phyloP scores from a whole-genome alignment of 2,888 invertebrate species.

The Anarsia innoxiella region DNA sequence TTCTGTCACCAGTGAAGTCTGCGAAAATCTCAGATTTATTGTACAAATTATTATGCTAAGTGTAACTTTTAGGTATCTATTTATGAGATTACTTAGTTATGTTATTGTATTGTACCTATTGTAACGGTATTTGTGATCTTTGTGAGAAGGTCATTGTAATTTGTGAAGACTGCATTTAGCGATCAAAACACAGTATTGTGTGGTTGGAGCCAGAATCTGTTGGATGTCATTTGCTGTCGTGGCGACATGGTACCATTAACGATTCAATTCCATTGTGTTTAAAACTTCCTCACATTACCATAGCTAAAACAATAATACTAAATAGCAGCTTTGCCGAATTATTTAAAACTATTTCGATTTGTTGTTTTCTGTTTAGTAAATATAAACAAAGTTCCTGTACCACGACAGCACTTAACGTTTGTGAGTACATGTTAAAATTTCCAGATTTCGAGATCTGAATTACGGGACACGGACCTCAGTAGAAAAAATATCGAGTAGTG shows the following conservation, averaged over 20 bases:
- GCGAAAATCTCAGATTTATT: conserved; percentile 57
- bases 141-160: conserved; percentile 42
- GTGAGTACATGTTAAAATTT: too few relatives aligned
- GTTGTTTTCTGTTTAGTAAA: too few relatives aligned
- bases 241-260: too few relatives aligned
- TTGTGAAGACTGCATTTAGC: conserved; percentile 68
- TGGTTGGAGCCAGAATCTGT: conserved; percentile 14
- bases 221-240: background rate
- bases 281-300: too few relatives aligned
- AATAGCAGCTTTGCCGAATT: too few relatives aligned
- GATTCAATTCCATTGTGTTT: too few relatives aligned
- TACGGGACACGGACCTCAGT: conserved; percentile 43
- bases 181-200: conserved; percentile 50
- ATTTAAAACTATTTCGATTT: too few relatives aligned
- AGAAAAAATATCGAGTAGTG: conserved; percentile 41
- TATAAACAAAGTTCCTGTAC: too few relatives aligned
- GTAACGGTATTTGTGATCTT: conserved; percentile 65
- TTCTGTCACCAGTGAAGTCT: conserved; percentile 50
- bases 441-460: conserved; percentile 21
- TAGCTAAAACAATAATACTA: too few relatives aligned
- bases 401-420: too few relatives aligned
- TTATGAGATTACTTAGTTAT: conserved; percentile 72
- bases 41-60: conserved; percentile 70
- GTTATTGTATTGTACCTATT: conserved; percentile 41
- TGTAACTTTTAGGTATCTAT: conserved; percentile 55